These are phyloP conservation scores for Hypsibius dujardini DNA, from an alignment of 1,140 invertebrate species.

Conservation along the genomic window DNA sequence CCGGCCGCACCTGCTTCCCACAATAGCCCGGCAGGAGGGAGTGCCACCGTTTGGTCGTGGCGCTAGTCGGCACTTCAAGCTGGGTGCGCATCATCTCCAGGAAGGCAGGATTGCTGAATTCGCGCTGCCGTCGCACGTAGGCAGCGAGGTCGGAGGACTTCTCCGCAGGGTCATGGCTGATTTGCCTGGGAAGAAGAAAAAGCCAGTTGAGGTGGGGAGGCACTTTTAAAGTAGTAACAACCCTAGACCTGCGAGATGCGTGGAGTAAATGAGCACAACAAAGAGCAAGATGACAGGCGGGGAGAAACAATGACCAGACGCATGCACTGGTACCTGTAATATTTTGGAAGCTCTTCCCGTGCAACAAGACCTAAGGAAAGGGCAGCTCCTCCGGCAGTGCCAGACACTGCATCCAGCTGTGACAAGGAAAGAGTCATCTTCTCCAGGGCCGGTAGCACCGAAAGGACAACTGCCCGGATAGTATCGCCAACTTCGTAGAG, in stretches of 20 bases:
- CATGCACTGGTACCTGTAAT: neutral
- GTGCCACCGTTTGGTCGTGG: neutral
- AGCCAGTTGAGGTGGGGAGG: too few relatives aligned
- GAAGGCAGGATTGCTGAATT: constrained; percentile 5
- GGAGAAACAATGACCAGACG: too few relatives aligned
- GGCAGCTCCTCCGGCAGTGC: too few relatives aligned
- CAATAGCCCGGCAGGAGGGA: constrained; percentile 11
- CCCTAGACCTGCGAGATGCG: neutral
- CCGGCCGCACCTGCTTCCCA: neutral
- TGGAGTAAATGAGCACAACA: neutral
- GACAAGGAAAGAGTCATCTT: neutral
- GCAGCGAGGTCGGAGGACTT: neutral
- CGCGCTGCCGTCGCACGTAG: neutral
- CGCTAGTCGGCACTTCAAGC: neutral
- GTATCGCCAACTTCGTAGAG: neutral
- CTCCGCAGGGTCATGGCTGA: neutral
- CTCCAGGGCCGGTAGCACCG: neutral
- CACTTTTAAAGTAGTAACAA: neutral
- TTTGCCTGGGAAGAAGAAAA: neutral
- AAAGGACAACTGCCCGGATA: neutral
- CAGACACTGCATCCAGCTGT: neutral
- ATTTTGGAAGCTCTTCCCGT: neutral
- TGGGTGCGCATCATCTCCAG: constrained; percentile 7
- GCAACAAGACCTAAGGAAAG: neutral
- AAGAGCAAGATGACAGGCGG: neutral